Evolutionary conservation across 2,888 invertebrate species (phyloP), one percentile per base, ranked within the genome.

Genomic region (Drosophila kanekoi): DNA sequence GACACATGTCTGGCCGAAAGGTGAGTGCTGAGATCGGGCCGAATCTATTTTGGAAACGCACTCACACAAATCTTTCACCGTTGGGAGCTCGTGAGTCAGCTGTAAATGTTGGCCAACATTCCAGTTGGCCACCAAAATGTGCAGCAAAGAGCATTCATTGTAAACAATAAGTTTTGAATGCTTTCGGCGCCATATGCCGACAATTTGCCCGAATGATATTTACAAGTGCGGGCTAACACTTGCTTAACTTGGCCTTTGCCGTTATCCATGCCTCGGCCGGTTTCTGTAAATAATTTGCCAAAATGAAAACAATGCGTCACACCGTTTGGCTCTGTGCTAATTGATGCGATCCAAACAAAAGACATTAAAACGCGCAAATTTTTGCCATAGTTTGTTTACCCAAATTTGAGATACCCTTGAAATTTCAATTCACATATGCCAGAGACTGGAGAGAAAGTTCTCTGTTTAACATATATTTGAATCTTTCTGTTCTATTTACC

Each of bases 221-320:
- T 87, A 81, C 88, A 75, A 72, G 60, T 72, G 41, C 60, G 32
- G 47, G 51, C 48, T 61, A 79, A 73, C 68, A 81, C 79, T 84
- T 68, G 41, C 49, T n/a, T n/a, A n/a, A n/a, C n/a, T 41, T 64
- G 57, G 41, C 51, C 56, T 59, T 56, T 62, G 35, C 33, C 28
- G 44, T 58, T 43, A 28, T 23, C 33, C 37, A 59, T 61, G 63
- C 33, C 32, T 41, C 45, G 35, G 49, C 61, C 60, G 48, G 45
- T 58, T 71, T 71, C n/a, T 70, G 77, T 67, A 79, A 81, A 85
- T 88, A 82, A 70, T 79, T 82, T 77, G 66, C 51, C 8, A 62
- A 83, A 88, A 83, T 71, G 64, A 79, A 88, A 74, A 68, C 83
- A 80, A 77, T 83, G 86, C 82, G 85, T 87, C 82, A 87, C 72